Percentiles rank a stretch among this genome's conserved stretches.
Evolutionary conservation across 1,140 invertebrate genomes (phyloP).

Genomic region (Hyposmocoma kahamanoa): DNA sequence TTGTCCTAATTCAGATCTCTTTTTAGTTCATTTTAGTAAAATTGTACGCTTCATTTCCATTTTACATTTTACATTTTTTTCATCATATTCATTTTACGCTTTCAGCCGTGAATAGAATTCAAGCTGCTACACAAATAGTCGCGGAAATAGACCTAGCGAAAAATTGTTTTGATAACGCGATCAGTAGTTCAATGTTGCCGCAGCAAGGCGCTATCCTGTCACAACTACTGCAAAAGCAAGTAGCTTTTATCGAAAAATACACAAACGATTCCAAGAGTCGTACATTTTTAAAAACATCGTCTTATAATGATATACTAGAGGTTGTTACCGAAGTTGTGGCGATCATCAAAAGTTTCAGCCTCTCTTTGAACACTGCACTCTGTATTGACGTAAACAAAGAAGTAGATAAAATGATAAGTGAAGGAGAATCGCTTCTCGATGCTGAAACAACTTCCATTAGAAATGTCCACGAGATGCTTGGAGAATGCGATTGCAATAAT

Average conservation of each 20-base stretch:
- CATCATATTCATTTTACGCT: no score
- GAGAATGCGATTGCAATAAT: constrained; percentile 29
- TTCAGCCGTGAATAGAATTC: constrained; percentile 28
- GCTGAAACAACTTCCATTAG: background rate
- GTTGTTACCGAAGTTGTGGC: background rate
- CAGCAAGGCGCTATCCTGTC: constrained; percentile 22
- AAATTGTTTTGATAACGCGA: constrained; percentile 20
- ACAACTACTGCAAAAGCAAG: constrained; percentile 23
- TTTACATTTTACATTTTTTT: no score
- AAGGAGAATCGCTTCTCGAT: background rate
- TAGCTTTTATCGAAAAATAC: constrained; percentile 26
- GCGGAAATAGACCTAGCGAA: constrained; percentile 13
- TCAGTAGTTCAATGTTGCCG: background rate
- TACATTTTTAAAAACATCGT: no score
- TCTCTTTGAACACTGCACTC: background rate
- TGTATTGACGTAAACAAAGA: background rate
- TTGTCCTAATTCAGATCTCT: no score
- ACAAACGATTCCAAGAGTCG: no score
- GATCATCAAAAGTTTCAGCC: background rate
- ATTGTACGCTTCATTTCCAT: no score
- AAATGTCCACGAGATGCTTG: constrained; percentile 13
- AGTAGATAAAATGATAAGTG: background rate
- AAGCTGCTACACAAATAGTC: constrained; percentile 19
- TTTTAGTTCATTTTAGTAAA: no score
- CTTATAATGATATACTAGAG: no score